phyloP scores from a whole-genome alignment of 2,888 invertebrate genomes.

The Drosophila formosana region DNA sequence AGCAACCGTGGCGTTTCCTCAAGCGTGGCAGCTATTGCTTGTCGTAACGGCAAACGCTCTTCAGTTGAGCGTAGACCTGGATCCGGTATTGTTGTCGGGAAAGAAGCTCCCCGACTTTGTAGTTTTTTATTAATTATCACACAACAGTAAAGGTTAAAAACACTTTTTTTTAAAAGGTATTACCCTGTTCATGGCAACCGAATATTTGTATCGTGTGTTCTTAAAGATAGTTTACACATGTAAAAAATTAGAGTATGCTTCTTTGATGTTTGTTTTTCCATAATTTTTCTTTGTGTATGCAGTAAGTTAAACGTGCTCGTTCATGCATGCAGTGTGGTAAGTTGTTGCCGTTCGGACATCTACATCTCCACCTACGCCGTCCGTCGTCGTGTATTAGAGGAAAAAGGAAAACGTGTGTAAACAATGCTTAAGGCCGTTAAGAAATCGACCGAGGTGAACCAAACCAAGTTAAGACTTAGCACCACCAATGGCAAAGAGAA shows the following conservation, averaged over 20 bases:
- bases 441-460: slow-evolving; percentile 71
- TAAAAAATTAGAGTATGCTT: neutral
- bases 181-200: neutral
- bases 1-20: slow-evolving; percentile 65
- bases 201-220: neutral
- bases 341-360: slow-evolving; percentile 51
- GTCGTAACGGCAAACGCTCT: slow-evolving; percentile 74
- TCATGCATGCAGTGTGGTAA: slow-evolving; percentile 71
- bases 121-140: neutral
- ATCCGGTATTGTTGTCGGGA: slow-evolving; percentile 47
- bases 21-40: slow-evolving; percentile 77
- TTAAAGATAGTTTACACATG: neutral
- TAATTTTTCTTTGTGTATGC: slow-evolving; percentile 21
- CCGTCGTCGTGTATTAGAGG: slow-evolving; percentile 16
- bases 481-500: slow-evolving; percentile 54
- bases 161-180: neutral
- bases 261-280: neutral
- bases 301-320: slow-evolving; percentile 43
- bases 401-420: slow-evolving; percentile 42
- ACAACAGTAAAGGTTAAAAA: slow-evolving; percentile 2
- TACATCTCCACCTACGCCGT: slow-evolving; percentile 21
- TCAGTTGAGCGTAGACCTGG: slow-evolving; percentile 72
- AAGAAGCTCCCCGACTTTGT: slow-evolving; percentile 20
- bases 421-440: slow-evolving; percentile 80
- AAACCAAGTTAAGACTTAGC: slow-evolving; percentile 79